Base-by-base conservation (phyloP, 2,797 vertebrate genomes). In the Chromobotia macracanthus region DNA sequence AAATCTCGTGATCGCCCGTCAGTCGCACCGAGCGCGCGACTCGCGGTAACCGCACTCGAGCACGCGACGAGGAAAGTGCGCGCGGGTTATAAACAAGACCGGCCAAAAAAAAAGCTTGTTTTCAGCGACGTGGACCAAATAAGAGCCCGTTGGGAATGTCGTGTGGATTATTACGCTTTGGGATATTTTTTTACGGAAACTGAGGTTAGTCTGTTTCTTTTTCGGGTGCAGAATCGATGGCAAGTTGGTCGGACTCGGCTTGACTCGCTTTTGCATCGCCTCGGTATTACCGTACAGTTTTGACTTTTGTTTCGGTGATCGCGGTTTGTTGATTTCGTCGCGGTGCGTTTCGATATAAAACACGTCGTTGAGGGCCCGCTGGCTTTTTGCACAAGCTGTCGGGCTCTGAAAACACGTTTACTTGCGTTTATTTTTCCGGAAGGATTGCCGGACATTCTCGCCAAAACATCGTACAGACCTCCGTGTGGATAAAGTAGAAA, bases 1-100 rank as follows among this genome's bases (percentile, higher is more conserved):
- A 91, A 92, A 91, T 94, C 94, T 93, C 89, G 94, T 94, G 94
- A 92, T 93, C 88, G 91, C 89, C 91, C 85, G 89, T 90, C 88
- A 94, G 93, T 92, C 88, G 88, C 91, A 86, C 91, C 82, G 80
- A 81, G 76, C 77, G 80, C 56, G 88, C 90, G 85, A 84, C 84
- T 91, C 91, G 82, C 84, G 89, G 81, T 79, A 80, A 83, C 69
- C 79, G 78, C 71, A 79, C 75, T 70, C 69, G 71, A 71, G 56
- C 71, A 38, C 68, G 72, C 67, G 15, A 70, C 66, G 48, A 81
- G 67, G 61, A 72, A 78, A 83, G 81, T 63, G 81, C 60, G 44
- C 51, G 75, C 80, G n/a, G 80, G 81, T 19, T 74, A 63, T 70
- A 74, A 76, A 53, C 66, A 75, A 65, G 67, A 50, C 44, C 79